A percentile compares a stretch with the other conserved stretches of the same genome.
phyloP scores from a whole-genome alignment of 2,888 invertebrate species.

The Hyalella azteca region DNA sequence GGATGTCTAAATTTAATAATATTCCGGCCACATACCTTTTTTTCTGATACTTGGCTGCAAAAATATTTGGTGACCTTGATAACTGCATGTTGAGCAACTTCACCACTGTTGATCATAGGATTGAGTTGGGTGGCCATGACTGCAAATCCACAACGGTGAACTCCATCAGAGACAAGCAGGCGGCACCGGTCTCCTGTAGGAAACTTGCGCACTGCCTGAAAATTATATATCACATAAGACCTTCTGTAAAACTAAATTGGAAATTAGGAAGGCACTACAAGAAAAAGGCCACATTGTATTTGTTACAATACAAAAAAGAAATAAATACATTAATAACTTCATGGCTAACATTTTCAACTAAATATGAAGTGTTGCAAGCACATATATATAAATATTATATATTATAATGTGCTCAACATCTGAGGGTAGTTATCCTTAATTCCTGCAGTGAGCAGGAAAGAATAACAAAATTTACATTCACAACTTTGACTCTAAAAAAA shows the following conservation, averaged over 20 bases:
- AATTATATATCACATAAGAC: neutral
- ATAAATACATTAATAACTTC: neutral
- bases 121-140: slow-evolving; percentile 86
- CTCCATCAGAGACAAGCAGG: slow-evolving; percentile 85
- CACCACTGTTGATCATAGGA: slow-evolving; percentile 42
- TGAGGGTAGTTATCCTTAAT: too few species aligned
- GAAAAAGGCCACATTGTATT: neutral
- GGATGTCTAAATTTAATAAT: too few species aligned
- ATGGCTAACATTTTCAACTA: neutral
- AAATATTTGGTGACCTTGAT: slow-evolving; percentile 80
- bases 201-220: slow-evolving; percentile 50
- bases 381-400: neutral
- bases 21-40: too few species aligned
- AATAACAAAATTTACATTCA: too few species aligned
- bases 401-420: too few species aligned
- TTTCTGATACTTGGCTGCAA: slow-evolving; percentile 74
- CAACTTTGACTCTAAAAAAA: too few species aligned
- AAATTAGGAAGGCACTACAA: neutral
- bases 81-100: slow-evolving; percentile 74
- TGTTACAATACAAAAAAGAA: neutral
- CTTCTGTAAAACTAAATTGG: neutral
- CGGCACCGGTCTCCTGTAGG: slow-evolving; percentile 51
- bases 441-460: too few species aligned
- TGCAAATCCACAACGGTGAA: slow-evolving; percentile 81
- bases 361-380: neutral